Evolutionary conservation across 92 coral and sea anemone species (phyloP), one percentile per base, ranked within the genome.

Genomic region (Desmophyllum pertusum): DNA sequence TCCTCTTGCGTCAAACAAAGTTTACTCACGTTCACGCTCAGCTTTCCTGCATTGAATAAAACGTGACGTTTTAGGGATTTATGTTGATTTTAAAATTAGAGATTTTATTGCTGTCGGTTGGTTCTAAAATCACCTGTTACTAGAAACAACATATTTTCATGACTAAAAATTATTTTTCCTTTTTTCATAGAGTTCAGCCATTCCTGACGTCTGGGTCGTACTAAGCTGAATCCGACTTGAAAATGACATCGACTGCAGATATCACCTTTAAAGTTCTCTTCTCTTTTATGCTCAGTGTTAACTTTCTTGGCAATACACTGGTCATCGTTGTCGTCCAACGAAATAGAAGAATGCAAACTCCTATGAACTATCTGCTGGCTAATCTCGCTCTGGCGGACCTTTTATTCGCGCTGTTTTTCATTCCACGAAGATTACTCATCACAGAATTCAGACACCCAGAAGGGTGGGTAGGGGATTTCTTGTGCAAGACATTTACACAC

Each of bases 331-430:
- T 84, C 57, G 91, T 91, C 38, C 48, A 65, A 11, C 84, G 87
- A 33, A 64, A 78, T 66, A 78, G 69, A 23, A 65, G 79, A 37
- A 91, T 91, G 94, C 87, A 65, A 21, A 87, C 91, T 6, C 91
- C 94, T 2, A 91, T 91, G 94, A 91, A 91, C 87, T 91, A 83
- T 52, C 77, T 91, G 38, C 66, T 91, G 21, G 81, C 89, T 37
- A 77, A 88, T 70, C 63, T 91, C 15, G 94, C 94, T 2, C 29
- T 91, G 5, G 81, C 91, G 37, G 94, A 91, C 57, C 78, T 91
- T n/a, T 25, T 91, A 14, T 53, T 84, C 0, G 94, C 86, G 11
- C 6, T 84, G 10, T 91, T 88, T 21, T 57, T 80, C 35, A 45
- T 88, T 14, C 91, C 91, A 36, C 83, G 89, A 23, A 48, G 74